Evolutionary conservation across 1,140 invertebrate genomes (phyloP).

Genomic region (Nasonia vitripennis): DNA sequence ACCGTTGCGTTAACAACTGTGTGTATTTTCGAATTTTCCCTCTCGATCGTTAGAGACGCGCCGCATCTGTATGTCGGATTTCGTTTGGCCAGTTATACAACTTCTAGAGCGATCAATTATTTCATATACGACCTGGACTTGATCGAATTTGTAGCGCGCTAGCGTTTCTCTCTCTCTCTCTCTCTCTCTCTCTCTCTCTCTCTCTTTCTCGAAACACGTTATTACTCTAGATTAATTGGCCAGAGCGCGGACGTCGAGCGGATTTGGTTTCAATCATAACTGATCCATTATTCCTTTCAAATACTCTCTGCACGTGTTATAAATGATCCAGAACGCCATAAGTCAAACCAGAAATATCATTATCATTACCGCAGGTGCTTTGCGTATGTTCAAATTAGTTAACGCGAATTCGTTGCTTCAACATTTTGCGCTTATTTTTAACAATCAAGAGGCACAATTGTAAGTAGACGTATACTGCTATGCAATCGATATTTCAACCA

Average conservation of each 20-base stretch:
- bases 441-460: not conserved
- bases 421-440: not conserved
- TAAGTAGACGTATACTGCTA: not conserved
- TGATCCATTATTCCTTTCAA: not conserved
- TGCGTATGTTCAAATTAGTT: no score
- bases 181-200: no score
- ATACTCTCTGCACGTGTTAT: no score
- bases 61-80: no score
- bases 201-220: not conserved
- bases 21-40: no score
- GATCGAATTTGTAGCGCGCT: not conserved
- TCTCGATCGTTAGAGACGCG: no score
- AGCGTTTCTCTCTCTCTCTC: no score
- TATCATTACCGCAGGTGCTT: no score
- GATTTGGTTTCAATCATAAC: not conserved
- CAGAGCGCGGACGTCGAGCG: not conserved
- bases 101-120: not conserved
- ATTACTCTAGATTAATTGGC: slow-evolving; percentile 21
- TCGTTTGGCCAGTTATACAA: no score
- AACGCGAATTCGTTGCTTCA: not conserved
- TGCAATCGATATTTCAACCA: not conserved
- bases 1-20: no score
- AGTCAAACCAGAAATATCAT: no score
- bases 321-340: no score
- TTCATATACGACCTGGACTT: not conserved